Base-by-base conservation (phyloP, 2,113 vertebrate genomes). In the Bettongia penicillata region DNA sequence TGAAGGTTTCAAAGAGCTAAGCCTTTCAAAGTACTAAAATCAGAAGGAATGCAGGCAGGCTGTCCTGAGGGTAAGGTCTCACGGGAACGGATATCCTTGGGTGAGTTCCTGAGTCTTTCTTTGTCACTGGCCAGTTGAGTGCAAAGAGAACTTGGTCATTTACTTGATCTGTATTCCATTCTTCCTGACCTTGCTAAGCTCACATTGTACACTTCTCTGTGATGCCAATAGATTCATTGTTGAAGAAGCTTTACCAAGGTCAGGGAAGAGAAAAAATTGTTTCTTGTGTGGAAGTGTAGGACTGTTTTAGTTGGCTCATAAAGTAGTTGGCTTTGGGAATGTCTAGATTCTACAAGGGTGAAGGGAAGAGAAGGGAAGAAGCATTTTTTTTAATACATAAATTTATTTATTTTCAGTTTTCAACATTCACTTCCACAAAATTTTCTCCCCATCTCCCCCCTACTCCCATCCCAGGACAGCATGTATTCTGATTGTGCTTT, bases 251-350 rank as follows among this genome's bases (percentile, higher is more conserved):
- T 84, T 84, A 43, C 48, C 51, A 68, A 89, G 92, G 91, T 28
- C 3, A 14, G 43, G 25, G 50, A 89, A 5, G 25, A 77, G 49
- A 37, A 89, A 55, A 37, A 12, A 55, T 92, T 37, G 4, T 0
- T 8, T 1, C 3, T 53, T 22, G 0, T 16, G 16, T 23, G 57
- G 6, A 50, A 92, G 26, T 3, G 7, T 89, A 91, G 24, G 89
- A 55, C 22, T 93, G 26, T 61, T 51, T 50, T 93, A 26, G 4
- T 4, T 50, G 93, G 49, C 95, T 97, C 93, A 89, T 84, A 31
- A 53, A 14, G 94, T 24, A 51, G 89, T 49, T 95, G 53, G 51
- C 3, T 55, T 55, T 52, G 91, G 51, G n/a, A 91, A 28, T n/a
- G 91, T 10, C 90, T 92, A 24, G 91, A 8, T 93, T 91, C 91